These are phyloP conservation scores for Linhomoeus sp. DNA, from an alignment of 2,888 invertebrate genomes.

Conservation along the genomic window DNA sequence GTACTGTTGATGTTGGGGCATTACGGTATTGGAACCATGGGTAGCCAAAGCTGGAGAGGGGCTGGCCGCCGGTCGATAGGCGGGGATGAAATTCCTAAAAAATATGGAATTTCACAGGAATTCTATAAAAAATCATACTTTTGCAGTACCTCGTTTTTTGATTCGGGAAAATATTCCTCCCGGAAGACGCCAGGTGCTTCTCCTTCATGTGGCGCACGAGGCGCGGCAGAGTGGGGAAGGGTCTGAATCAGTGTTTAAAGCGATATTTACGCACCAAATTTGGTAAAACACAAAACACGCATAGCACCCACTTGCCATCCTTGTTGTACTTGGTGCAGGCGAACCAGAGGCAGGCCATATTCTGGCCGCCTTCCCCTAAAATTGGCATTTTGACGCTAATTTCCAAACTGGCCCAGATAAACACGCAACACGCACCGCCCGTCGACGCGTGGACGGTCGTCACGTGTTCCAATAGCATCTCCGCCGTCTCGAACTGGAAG, in stretches of 20 bases:
- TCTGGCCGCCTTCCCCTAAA: conserved; percentile 20
- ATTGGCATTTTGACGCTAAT: no score
- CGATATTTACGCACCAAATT: neutral
- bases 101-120: no score
- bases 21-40: no score
- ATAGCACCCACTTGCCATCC: conserved; percentile 15
- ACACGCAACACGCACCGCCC: no score
- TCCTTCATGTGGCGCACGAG: conserved; percentile 73
- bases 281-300: neutral
- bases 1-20: no score
- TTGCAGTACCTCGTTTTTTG: conserved; percentile 11
- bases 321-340: conserved; percentile 25
- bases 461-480: conserved; percentile 72
- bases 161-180: conserved; percentile 12
- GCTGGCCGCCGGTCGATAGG: no score
- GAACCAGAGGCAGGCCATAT: conserved; percentile 25
- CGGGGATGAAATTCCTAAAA: no score
- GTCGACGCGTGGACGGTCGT: conserved; percentile 43
- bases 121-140: no score
- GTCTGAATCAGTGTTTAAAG: conserved; percentile 12
- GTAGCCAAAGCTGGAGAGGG: no score
- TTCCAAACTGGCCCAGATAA: no score
- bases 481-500: conserved; percentile 68
- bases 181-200: conserved; percentile 17
- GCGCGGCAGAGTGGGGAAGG: conserved; percentile 70